Evolutionary conservation across 2,797 vertebrate genomes (phyloP).

Genomic region (Sebastes iracundus): DNA sequence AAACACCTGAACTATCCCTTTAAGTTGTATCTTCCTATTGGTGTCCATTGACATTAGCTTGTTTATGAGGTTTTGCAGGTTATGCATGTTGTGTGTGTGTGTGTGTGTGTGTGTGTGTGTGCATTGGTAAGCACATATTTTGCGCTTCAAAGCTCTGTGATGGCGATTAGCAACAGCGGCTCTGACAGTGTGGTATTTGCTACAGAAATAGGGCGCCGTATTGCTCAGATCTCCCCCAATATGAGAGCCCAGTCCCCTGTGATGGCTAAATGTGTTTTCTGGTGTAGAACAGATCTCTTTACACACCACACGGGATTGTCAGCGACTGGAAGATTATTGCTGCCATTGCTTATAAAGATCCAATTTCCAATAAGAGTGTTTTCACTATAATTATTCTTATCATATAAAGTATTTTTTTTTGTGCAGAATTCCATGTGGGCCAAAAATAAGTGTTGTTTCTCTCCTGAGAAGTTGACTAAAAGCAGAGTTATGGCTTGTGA

Average conservation of each 20-base stretch:
- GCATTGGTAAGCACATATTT: background rate
- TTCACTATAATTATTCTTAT: slow-evolving; percentile 6
- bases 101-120: background rate
- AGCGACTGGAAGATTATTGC: background rate
- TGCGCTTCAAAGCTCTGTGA: slow-evolving; percentile 30
- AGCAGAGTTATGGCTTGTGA: slow-evolving; percentile 19
- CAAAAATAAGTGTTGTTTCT: slow-evolving; percentile 17
- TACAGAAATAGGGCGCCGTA: slow-evolving; percentile 2
- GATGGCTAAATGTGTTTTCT: slow-evolving; percentile 22
- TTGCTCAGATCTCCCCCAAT: slow-evolving; percentile 10
- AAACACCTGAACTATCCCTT: too few relatives aligned
- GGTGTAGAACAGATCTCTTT: slow-evolving; percentile 17
- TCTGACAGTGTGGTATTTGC: slow-evolving; percentile 42
- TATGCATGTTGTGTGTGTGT: background rate
- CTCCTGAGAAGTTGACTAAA: slow-evolving; percentile 11
- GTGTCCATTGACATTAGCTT: background rate
- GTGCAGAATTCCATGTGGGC: background rate
- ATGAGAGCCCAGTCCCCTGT: slow-evolving; percentile 6
- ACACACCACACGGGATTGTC: background rate
- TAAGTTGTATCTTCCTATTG: background rate
- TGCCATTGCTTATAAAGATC: background rate
- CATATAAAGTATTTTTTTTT: background rate
- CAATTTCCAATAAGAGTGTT: background rate
- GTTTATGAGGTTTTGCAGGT: background rate
- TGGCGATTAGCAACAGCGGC: slow-evolving; percentile 20